Percentiles rank a stretch among this genome's conserved stretches.
Evolutionary conservation across 2,797 vertebrate genomes (phyloP).

Genomic region (Buphagus erythrorhynchus): DNA sequence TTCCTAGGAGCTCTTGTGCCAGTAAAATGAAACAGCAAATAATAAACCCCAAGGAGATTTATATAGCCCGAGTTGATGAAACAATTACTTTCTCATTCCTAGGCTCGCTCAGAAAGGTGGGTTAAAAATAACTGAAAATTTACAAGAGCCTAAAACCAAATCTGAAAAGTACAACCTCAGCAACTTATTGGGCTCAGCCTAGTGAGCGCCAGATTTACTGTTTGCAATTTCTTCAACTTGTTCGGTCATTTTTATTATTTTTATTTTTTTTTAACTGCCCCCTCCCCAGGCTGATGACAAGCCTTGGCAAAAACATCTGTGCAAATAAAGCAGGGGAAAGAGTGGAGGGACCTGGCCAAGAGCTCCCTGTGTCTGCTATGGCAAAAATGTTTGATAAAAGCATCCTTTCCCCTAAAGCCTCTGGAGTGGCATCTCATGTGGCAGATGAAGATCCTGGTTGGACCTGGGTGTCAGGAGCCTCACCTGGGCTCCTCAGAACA

Average conservation of each 20-base stretch:
- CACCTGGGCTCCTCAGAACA: not conserved
- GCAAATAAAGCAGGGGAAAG: slow-evolving; percentile 62
- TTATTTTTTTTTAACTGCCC: slow-evolving; percentile 17
- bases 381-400: slow-evolving; percentile 32
- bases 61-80: slow-evolving; percentile 52
- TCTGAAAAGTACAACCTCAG: slow-evolving; percentile 68
- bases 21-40: slow-evolving; percentile 65
- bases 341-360: not conserved
- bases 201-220: slow-evolving; percentile 35
- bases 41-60: slow-evolving; percentile 53
- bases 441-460: not conserved
- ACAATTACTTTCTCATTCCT: slow-evolving; percentile 55
- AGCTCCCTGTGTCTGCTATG: not conserved
- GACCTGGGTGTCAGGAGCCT: not conserved
- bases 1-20: slow-evolving; percentile 36
- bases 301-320: slow-evolving; percentile 62
- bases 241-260: slow-evolving; percentile 23
- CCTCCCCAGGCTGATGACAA: slow-evolving; percentile 49
- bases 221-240: slow-evolving; percentile 71
- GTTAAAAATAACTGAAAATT: slow-evolving; percentile 73
- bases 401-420: not conserved
- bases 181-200: slow-evolving; percentile 14
- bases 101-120: slow-evolving; percentile 24
- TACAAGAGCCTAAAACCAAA: slow-evolving; percentile 57
- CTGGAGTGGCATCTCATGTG: not conserved